phyloP scores from a whole-genome alignment of 2,888 invertebrate genomes.

The Himalopsyche kuldschensis region DNA sequence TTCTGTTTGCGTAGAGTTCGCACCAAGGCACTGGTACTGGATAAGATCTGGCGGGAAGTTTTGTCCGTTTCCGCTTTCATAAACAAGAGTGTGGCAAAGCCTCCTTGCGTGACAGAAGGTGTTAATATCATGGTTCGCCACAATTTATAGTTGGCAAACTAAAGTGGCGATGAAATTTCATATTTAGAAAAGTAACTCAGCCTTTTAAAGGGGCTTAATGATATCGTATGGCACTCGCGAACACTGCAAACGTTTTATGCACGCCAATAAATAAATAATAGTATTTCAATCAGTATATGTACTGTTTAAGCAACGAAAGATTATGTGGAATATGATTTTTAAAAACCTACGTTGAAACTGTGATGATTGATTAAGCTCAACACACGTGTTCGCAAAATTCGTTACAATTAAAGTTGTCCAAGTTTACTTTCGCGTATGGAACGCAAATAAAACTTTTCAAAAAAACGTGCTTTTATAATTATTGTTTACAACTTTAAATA shows the following conservation, averaged over 20 bases:
- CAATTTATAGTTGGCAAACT: not conserved
- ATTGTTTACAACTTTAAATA: too few relatives aligned
- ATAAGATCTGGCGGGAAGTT: constrained; percentile 9
- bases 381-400: too few relatives aligned
- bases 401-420: too few relatives aligned
- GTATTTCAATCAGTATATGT: too few relatives aligned
- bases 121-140: constrained; percentile 15
- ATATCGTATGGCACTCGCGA: not conserved
- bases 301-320: too few relatives aligned
- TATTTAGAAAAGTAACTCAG: not conserved
- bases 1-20: not conserved
- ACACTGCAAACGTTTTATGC: not conserved
- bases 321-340: too few relatives aligned
- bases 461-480: too few relatives aligned
- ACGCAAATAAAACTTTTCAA: too few relatives aligned
- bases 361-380: too few relatives aligned
- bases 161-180: constrained; percentile 1
- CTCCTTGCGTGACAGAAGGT: not conserved
- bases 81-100: constrained; percentile 10
- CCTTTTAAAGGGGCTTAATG: not conserved
- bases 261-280: not conserved
- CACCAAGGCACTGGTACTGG: not conserved
- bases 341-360: too few relatives aligned
- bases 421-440: too few relatives aligned
- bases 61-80: constrained; percentile 12